Conservation (phyloP, 2,113 vertebrate genomes). For the Leucopsar rothschildi region DNA sequence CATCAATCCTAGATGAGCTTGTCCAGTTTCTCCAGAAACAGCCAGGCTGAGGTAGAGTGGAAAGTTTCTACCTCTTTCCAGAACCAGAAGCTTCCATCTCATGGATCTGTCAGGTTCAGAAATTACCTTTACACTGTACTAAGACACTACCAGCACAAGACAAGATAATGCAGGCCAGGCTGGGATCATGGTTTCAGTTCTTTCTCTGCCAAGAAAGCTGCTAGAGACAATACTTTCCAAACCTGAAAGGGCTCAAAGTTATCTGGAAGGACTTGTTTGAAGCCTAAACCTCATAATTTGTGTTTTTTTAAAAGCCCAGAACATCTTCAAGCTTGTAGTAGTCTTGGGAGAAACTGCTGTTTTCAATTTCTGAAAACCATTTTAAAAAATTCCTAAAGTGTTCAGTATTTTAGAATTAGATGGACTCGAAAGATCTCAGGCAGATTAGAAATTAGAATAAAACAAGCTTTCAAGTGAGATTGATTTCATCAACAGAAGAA, state of each 20-base stretch:
- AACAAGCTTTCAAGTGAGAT: not conserved
- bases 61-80: not conserved
- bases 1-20: constrained; percentile 43
- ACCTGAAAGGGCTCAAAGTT: not conserved
- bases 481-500: not conserved
- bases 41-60: not conserved
- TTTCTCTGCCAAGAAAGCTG: not conserved
- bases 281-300: not conserved
- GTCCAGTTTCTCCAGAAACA: constrained; percentile 33
- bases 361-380: not conserved
- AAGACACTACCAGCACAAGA: not conserved
- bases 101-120: not conserved
- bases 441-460: not conserved
- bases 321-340: not conserved
- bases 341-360: not conserved
- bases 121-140: not conserved
- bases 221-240: not conserved
- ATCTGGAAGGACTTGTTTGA: not conserved
- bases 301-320: not conserved
- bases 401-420: constrained; percentile 1
- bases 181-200: not conserved
- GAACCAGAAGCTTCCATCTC: not conserved
- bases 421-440: not conserved
- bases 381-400: not conserved
- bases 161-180: not conserved